Base-by-base conservation (phyloP, 2,888 invertebrate genomes). In the Eucera pruinosa region DNA sequence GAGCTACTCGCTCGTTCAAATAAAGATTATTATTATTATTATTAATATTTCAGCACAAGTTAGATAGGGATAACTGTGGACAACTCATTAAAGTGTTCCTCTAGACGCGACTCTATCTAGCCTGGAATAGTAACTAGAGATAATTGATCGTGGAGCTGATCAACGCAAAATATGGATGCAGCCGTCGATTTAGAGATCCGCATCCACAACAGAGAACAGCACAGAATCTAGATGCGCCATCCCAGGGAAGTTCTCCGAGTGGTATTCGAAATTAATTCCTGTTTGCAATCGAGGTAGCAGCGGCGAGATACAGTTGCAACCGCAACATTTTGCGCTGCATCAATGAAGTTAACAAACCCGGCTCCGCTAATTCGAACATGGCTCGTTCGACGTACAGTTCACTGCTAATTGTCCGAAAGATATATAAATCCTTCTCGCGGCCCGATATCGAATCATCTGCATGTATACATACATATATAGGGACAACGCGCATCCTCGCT, bases 201-300 rank as follows among this genome's bases (percentile, higher is more conserved):
- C 25, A 15, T 2, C 48, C 15, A 41, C 9, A 2, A 11, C 36
- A n/a, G 27, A 15, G n/a, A 20, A 41, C 9, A 2, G 15, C 36
- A n/a, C 39, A 15, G n/a, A n/a, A n/a, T 39, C 18, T 39, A 7
- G 4, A 47, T n/a, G 25, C 27, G 18, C 15, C 11, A 6, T 5
- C 9, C 41, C 39, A 23, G 61, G 41, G 54, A 48, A 55, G 33
- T 52, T 41, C 5, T 15, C 9, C 9, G 23, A 45, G 41, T 15
- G 25, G 25, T 33, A 33, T 50, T 71, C 33, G 52, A 27, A 74
- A 74, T 74, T 64, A 74, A 74, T 71, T 74, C 64, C 71, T 33
- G 39, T 71, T 52, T 54, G 64, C 64, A 33, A 64, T 64, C 52
- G 71, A 39, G 39, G 52, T 13, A 25, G 45, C 39, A 47, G 52